phyloP scores from a whole-genome alignment of 2,797 vertebrate genomes.

The Xiphorhynchus erythropygius region DNA sequence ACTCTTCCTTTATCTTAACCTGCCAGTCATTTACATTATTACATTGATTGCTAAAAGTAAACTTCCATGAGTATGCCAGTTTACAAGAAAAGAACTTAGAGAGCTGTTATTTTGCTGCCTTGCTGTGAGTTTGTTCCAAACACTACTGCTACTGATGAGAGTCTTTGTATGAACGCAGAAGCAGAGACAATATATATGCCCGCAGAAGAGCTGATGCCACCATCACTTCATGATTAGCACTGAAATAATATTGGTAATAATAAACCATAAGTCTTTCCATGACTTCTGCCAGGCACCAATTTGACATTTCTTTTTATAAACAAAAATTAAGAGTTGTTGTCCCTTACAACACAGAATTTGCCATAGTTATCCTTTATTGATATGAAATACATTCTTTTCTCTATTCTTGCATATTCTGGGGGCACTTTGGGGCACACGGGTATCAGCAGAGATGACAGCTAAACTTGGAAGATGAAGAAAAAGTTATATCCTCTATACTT shows the following conservation, averaged over 20 bases:
- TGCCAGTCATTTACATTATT: neutral
- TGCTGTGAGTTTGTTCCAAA: neutral
- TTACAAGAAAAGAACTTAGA: neutral
- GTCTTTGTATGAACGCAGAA: neutral
- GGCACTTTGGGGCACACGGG: neutral
- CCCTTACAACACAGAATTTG: neutral
- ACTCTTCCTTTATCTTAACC: neutral
- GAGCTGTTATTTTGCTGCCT: neutral
- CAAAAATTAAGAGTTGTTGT: neutral
- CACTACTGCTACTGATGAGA: neutral
- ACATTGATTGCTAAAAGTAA: neutral
- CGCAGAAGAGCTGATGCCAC: neutral
- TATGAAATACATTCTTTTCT: neutral
- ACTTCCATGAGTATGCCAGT: neutral
- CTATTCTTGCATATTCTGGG: neutral
- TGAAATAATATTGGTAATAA: neutral
- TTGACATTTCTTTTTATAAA: slow-evolving; percentile 5
- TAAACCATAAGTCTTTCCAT: neutral
- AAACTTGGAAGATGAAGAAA: neutral
- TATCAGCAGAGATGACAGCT: neutral
- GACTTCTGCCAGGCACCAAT: neutral
- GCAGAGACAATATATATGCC: neutral
- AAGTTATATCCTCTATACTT: neutral
- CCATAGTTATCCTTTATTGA: neutral
- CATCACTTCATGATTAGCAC: neutral